These are phyloP conservation scores for Vulpes vulpes DNA, from an alignment of 2,113 vertebrate genomes.

Conservation along the genomic window DNA sequence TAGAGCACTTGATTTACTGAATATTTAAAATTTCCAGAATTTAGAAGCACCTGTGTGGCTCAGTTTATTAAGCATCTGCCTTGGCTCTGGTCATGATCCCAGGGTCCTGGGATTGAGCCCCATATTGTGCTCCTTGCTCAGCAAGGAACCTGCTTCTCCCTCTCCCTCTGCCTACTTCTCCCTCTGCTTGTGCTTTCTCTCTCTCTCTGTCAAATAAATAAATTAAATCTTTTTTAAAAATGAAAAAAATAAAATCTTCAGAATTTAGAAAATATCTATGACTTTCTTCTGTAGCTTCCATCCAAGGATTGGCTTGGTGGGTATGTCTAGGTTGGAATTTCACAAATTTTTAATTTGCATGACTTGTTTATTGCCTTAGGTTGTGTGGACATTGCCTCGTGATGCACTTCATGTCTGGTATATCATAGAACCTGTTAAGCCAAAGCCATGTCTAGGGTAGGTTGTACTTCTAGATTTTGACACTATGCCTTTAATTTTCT, in stretches of 20 bases:
- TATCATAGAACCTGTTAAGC: background rate
- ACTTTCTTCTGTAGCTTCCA: background rate
- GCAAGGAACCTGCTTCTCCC: too few species aligned
- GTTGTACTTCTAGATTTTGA: constrained; percentile 21
- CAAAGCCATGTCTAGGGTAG: background rate
- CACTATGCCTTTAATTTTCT: constrained; percentile 18
- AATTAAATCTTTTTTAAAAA: too few species aligned
- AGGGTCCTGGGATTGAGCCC: too few species aligned
- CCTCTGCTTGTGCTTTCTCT: too few species aligned
- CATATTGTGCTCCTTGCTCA: too few species aligned
- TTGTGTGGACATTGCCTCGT: background rate
- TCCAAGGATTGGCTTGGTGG: background rate
- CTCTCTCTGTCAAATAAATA: too few species aligned
- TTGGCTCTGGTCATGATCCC: too few species aligned
- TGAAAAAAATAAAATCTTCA: background rate
- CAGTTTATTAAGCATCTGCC: too few species aligned
- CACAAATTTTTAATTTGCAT: background rate
- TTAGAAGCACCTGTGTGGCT: background rate
- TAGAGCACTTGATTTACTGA: background rate
- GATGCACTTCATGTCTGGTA: background rate
- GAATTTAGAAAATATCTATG: background rate
- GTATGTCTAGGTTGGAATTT: background rate
- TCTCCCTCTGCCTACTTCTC: too few species aligned
- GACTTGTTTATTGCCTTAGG: background rate
- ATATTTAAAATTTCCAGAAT: background rate